A percentile compares a stretch with the other conserved stretches of the same genome.
Evolutionary conservation across 1,140 invertebrate species (phyloP).

Genomic region (Drosophila parabipectinata): DNA sequence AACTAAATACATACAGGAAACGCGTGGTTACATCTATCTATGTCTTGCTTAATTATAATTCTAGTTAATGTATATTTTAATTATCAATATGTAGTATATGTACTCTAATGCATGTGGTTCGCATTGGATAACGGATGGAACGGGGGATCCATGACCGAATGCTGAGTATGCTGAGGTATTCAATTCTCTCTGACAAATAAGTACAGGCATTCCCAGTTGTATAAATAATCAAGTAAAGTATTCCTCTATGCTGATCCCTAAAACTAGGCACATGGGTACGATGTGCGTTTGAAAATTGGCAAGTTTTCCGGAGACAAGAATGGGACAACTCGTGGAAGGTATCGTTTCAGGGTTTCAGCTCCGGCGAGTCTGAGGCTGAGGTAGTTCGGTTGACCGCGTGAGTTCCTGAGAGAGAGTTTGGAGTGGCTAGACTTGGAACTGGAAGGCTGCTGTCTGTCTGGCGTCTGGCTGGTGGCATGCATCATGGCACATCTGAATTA

Average conservation of each 20-base stretch:
- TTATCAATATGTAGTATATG: constrained; percentile 2
- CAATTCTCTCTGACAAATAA: constrained; percentile 55
- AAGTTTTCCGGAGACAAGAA: constrained; percentile 34
- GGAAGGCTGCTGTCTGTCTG: constrained; percentile 28
- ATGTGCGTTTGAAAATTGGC: constrained; percentile 34
- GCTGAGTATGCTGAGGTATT: constrained; percentile 71
- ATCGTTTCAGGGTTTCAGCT: constrained; percentile 47
- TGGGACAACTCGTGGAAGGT: constrained; percentile 46
- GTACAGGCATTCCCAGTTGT: constrained; percentile 48
- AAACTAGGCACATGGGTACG: constrained; percentile 30
- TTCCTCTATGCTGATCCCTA: constrained; percentile 25
- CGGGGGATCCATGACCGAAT: constrained; percentile 29
- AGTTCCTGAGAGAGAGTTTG: constrained; percentile 68
- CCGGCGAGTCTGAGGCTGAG: constrained; percentile 48
- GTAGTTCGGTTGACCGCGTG: constrained; percentile 68
- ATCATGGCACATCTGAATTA: constrained; percentile 79
- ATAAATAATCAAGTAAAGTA: constrained; percentile 36
- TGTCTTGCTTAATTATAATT: constrained; percentile 33
- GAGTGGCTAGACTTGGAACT: constrained; percentile 48
- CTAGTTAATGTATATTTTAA: constrained; percentile 20
- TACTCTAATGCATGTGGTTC: constrained; percentile 22
- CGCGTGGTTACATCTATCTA: constrained; percentile 46
- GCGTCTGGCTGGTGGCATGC: constrained; percentile 41
- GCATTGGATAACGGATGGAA: constrained; percentile 15
- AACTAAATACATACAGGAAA: constrained; percentile 61